Evolutionary conservation across 2,113 vertebrate genomes (phyloP).

Genomic region (Pongo abelii): DNA sequence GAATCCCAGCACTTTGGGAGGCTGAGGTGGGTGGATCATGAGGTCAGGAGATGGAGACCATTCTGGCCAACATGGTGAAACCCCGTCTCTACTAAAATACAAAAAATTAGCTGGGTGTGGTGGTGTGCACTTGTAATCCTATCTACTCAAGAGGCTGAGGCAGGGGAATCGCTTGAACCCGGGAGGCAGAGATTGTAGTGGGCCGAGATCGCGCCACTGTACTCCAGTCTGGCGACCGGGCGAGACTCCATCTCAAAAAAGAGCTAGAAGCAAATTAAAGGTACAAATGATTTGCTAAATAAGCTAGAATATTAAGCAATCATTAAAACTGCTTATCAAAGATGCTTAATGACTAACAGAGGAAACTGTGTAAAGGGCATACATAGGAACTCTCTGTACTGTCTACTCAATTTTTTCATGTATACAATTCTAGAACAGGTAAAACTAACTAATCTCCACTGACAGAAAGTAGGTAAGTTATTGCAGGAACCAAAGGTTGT

Average conservation of each 20-base stretch:
- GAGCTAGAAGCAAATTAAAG: not conserved
- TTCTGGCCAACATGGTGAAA: too few species aligned
- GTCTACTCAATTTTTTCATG: not conserved
- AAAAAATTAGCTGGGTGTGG: too few species aligned
- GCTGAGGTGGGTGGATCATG: too few species aligned
- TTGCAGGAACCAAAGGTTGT: not conserved
- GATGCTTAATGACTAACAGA: not conserved
- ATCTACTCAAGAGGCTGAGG: too few species aligned
- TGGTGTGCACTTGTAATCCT: too few species aligned
- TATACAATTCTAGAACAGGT: not conserved
- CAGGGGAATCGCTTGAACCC: too few species aligned
- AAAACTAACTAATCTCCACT: not conserved
- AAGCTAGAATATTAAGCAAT: not conserved
- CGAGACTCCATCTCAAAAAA: not conserved
- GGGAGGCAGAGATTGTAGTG: too few species aligned
- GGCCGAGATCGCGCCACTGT: too few species aligned
- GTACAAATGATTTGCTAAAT: conserved; percentile 7
- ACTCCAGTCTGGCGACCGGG: too few species aligned
- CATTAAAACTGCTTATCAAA: conserved; percentile 4
- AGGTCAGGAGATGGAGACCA: too few species aligned
- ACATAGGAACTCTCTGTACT: not conserved
- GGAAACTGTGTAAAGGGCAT: not conserved
- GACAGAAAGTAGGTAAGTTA: not conserved
- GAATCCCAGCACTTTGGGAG: not conserved
- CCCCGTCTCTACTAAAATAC: too few species aligned